phyloP scores from a whole-genome alignment of 2,888 invertebrate species.

The Brenthis hecate region DNA sequence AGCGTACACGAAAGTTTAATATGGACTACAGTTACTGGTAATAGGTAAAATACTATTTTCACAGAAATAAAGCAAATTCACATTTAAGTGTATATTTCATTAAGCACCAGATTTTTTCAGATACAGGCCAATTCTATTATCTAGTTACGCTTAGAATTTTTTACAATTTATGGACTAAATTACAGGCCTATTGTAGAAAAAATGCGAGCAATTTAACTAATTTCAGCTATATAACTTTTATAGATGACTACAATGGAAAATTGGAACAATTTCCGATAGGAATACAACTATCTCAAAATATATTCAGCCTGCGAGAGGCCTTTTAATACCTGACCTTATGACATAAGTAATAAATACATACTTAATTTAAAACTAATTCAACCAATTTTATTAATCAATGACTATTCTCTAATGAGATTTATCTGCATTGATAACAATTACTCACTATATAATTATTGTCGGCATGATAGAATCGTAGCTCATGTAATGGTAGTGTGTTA shows the following conservation, averaged over 20 bases:
- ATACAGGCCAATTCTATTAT: slow-evolving; percentile 35
- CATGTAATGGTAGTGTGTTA: slow-evolving; percentile 20
- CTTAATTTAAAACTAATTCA: slow-evolving; percentile 71
- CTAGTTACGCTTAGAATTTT: slow-evolving; percentile 35
- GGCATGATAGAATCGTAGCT: slow-evolving; percentile 46
- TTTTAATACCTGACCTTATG: slow-evolving; percentile 50
- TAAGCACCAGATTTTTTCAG: slow-evolving; percentile 35
- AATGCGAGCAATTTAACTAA: slow-evolving; percentile 34
- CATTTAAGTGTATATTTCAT: slow-evolving; percentile 35
- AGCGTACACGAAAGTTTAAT: slow-evolving; percentile 21
- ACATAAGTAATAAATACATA: slow-evolving; percentile 67
- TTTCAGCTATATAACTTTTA: slow-evolving; percentile 36
- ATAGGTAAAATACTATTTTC: slow-evolving; percentile 26
- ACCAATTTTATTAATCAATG: slow-evolving; percentile 61
- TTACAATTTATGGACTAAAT: slow-evolving; percentile 34
- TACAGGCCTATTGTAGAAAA: slow-evolving; percentile 34
- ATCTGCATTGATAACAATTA: slow-evolving; percentile 66
- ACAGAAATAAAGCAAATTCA: slow-evolving; percentile 34
- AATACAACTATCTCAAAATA: slow-evolving; percentile 38
- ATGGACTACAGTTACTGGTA: slow-evolving; percentile 22
- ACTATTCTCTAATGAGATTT: slow-evolving; percentile 75
- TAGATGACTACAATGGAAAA: slow-evolving; percentile 37
- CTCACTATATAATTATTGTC: slow-evolving; percentile 64
- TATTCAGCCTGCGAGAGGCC: slow-evolving; percentile 46
- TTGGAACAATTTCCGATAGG: slow-evolving; percentile 35